phyloP scores from a whole-genome alignment of 2,888 invertebrate species.

The Drosophila colorata region DNA sequence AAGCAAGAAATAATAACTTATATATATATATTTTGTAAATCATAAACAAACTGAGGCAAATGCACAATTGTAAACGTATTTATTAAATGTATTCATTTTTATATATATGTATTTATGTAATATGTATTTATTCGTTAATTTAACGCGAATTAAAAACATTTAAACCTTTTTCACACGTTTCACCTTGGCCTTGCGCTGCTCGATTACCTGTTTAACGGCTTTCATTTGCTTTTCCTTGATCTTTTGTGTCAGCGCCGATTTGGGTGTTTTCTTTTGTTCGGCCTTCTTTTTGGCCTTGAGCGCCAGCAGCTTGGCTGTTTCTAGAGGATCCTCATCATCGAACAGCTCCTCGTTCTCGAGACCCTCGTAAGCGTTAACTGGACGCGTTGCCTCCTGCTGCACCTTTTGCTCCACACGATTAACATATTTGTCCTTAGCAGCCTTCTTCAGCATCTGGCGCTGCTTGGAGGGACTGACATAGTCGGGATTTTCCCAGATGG shows the following conservation, averaged over 20 bases:
- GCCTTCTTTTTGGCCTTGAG: slow-evolving; percentile 72
- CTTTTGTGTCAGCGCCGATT: slow-evolving; percentile 74
- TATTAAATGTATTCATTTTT: slow-evolving; percentile 55
- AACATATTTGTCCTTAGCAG: slow-evolving; percentile 90
- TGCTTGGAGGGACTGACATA: slow-evolving; percentile 96
- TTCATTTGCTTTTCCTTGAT: slow-evolving; percentile 83
- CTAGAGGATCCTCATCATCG: slow-evolving; percentile 88
- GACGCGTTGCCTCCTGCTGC: slow-evolving; percentile 89
- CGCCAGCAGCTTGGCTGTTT: slow-evolving; percentile 87
- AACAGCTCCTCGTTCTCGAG: slow-evolving; percentile 92
- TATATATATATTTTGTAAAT: slow-evolving; percentile 16
- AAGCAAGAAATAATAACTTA: slow-evolving; percentile 4
- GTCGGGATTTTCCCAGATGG: slow-evolving; percentile 96
- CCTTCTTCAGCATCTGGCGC: slow-evolving; percentile 89
- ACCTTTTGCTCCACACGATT: slow-evolving; percentile 93
- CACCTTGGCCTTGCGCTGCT: slow-evolving; percentile 75
- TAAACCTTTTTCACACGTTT: slow-evolving; percentile 67
- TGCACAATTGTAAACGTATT: slow-evolving; percentile 52
- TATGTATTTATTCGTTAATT: slow-evolving; percentile 56
- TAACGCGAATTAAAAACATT: slow-evolving; percentile 55
- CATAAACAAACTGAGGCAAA: slow-evolving; percentile 32
- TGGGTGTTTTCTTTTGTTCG: slow-evolving; percentile 56
- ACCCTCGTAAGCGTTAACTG: slow-evolving; percentile 90
- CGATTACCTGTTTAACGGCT: slow-evolving; percentile 76
- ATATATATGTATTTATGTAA: slow-evolving; percentile 51